These are phyloP conservation scores for Caranx melampygus DNA, from an alignment of 2,113 vertebrate species.

Conservation along the genomic window DNA sequence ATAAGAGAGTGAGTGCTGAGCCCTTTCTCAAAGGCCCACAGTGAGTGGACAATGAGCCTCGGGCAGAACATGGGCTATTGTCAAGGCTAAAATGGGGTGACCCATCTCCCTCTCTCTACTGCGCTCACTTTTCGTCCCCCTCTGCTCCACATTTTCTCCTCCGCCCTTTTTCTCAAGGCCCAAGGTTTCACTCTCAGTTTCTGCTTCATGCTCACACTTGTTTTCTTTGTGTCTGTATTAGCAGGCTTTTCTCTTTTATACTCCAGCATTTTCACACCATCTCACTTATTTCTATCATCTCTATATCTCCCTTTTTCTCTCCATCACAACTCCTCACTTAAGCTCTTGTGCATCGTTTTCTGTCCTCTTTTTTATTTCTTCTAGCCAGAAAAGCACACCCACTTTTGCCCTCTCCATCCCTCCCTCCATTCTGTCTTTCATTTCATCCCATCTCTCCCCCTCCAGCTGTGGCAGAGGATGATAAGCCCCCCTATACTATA, in stretches of 20 bases:
- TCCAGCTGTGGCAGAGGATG: conserved; percentile 79
- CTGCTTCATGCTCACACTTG: conserved; percentile 44
- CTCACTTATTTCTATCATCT: conserved; percentile 15
- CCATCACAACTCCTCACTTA: not conserved
- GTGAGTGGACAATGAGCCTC: conserved; percentile 84
- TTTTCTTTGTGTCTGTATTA: conserved; percentile 48
- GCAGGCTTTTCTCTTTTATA: conserved; percentile 36
- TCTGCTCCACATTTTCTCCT: conserved; percentile 71
- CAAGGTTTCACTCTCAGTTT: conserved; percentile 55
- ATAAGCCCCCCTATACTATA: conserved; percentile 76
- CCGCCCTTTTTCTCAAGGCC: conserved; percentile 64
- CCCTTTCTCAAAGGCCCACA: conserved; percentile 81
- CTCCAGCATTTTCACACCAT: conserved; percentile 20
- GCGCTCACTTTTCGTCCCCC: conserved; percentile 56
- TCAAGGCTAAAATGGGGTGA: conserved; percentile 83
- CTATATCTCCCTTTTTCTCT: conserved; percentile 12
- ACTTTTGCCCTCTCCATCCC: conserved; percentile 25
- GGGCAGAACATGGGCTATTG: conserved; percentile 81
- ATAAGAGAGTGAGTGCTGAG: conserved; percentile 74
- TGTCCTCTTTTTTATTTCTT: conserved; percentile 8
- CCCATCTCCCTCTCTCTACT: conserved; percentile 68
- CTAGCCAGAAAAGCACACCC: conserved; percentile 29
- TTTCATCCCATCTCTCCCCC: conserved; percentile 69
- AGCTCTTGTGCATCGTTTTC: conserved; percentile 22
- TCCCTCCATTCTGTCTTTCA: conserved; percentile 55